These are phyloP conservation scores for Poeciliopsis turrubarensis DNA, from an alignment of 2,113 vertebrate species.

Conservation along the genomic window DNA sequence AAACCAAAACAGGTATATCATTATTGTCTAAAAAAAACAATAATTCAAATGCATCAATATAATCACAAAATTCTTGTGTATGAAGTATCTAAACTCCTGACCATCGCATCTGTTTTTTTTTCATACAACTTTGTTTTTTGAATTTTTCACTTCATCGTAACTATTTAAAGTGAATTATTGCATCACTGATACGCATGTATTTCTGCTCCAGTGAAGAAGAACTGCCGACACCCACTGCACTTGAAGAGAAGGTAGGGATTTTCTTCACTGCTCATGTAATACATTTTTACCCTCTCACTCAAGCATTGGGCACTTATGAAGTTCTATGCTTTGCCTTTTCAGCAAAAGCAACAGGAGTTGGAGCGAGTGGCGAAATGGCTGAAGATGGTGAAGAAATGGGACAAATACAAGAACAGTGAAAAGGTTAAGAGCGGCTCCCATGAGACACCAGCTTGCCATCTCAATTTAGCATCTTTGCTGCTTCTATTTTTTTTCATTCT, in stretches of 20 bases:
- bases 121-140: neutral
- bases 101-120: neutral
- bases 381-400: constrained; percentile 94
- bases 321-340: constrained; percentile 14
- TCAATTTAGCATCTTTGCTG: constrained; percentile 16
- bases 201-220: constrained; percentile 83
- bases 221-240: constrained; percentile 82
- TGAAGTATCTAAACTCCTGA: neutral
- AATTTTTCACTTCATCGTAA: neutral
- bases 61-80: no score
- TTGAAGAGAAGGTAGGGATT: constrained; percentile 87
- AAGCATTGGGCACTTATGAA: neutral
- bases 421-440: constrained; percentile 72
- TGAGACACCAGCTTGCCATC: neutral
- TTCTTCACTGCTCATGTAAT: neutral
- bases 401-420: constrained; percentile 89
- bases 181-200: neutral
- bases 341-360: constrained; percentile 89
- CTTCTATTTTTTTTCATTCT: neutral
- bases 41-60: no score
- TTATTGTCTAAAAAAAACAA: no score
- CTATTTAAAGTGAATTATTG: neutral
- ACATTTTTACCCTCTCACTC: neutral
- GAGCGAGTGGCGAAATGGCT: constrained; percentile 92
- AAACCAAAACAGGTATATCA: no score